phyloP scores from a whole-genome alignment of 2,797 vertebrate genomes.

The Chelonia mydas region DNA sequence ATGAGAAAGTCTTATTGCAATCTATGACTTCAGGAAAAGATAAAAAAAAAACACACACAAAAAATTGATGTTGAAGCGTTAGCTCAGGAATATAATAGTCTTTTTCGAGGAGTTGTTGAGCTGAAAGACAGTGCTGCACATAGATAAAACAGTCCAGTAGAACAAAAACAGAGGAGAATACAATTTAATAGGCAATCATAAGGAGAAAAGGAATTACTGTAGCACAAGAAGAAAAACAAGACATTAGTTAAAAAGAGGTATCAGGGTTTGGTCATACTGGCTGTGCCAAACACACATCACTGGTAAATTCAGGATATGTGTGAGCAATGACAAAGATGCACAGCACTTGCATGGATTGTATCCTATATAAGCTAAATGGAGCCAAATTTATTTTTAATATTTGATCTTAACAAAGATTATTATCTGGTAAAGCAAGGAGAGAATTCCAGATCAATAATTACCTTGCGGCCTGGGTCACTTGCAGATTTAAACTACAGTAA shows the following conservation, averaged over 20 bases:
- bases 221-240: neutral
- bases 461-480: neutral
- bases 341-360: neutral
- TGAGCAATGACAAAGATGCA: rapidly evolving
- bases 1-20: constrained; percentile 4
- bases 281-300: neutral
- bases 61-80: neutral
- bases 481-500: neutral
- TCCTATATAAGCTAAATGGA: neutral
- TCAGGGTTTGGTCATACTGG: neutral
- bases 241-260: neutral
- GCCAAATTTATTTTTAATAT: neutral
- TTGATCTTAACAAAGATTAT: neutral
- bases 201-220: neutral
- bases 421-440: neutral
- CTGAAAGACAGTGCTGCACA: neutral
- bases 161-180: neutral
- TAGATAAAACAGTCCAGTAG: neutral
- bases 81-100: constrained; percentile 35
- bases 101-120: constrained; percentile 19
- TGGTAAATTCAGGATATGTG: neutral
- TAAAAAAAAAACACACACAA: neutral
- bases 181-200: neutral
- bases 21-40: constrained; percentile 49
- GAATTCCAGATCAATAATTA: neutral